These are phyloP conservation scores for Carapus acus DNA, from an alignment of 2,797 vertebrate species.

Conservation along the genomic window DNA sequence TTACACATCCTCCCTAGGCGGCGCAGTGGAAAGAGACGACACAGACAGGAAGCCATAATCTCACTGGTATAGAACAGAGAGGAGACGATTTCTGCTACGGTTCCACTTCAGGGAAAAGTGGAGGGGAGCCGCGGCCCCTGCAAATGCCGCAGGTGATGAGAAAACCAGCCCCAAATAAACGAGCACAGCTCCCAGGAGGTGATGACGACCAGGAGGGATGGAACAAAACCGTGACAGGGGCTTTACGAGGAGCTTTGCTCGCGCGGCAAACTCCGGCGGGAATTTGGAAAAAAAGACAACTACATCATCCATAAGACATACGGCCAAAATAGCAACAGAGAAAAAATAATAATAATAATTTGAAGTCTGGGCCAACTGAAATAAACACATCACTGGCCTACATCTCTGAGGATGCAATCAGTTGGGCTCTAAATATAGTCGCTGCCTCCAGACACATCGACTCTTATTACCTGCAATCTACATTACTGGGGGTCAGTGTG, in stretches of 20 bases:
- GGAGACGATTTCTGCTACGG: slow-evolving; percentile 27
- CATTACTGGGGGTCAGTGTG: slow-evolving; percentile 36
- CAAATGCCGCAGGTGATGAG: slow-evolving; percentile 49
- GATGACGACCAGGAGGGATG: slow-evolving; percentile 34
- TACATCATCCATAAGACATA: no score
- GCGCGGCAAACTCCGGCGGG: slow-evolving; percentile 7
- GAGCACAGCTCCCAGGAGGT: slow-evolving; percentile 40
- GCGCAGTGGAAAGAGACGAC: slow-evolving; percentile 21
- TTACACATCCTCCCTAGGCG: slow-evolving; percentile 6
- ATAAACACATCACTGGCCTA: not conserved
- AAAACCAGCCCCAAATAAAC: slow-evolving; percentile 54
- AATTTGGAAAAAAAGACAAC: no score
- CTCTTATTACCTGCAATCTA: slow-evolving; percentile 23
- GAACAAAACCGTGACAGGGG: slow-evolving; percentile 28
- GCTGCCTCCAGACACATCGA: slow-evolving; percentile 15
- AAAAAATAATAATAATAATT: no score
- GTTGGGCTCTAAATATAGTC: slow-evolving; percentile 17
- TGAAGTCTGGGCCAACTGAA: not conserved
- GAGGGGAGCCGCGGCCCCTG: slow-evolving; percentile 36
- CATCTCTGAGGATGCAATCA: not conserved
- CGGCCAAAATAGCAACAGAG: no score
- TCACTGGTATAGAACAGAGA: slow-evolving; percentile 31
- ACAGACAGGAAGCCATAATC: slow-evolving; percentile 26
- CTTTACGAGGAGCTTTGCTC: slow-evolving; percentile 16
- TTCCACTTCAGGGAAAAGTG: slow-evolving; percentile 34